Evolutionary conservation across 2,797 vertebrate genomes (phyloP).

Genomic region (Cossypha polioptera): DNA sequence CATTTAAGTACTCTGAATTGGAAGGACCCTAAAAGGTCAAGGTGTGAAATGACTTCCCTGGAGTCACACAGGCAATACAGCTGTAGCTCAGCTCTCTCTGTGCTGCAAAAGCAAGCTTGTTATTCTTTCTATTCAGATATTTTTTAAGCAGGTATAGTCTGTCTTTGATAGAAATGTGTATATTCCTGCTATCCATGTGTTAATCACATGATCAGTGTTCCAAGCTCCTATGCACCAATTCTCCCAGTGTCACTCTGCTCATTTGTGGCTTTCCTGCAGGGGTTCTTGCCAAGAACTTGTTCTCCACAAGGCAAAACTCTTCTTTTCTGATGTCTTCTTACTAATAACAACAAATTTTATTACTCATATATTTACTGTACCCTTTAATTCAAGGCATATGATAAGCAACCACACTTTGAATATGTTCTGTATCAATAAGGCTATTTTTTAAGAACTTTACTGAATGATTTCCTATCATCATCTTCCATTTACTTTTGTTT

Average conservation of each 20-base stretch:
- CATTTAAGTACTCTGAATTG: neutral
- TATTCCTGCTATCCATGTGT: neutral
- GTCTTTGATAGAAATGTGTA: neutral
- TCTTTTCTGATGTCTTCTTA: neutral
- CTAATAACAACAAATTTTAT: neutral
- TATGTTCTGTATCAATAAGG: neutral
- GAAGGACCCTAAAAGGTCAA: neutral
- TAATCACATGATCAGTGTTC: neutral
- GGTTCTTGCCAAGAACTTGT: neutral
- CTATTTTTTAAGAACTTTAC: neutral
- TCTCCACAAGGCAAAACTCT: neutral
- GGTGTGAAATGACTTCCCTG: neutral
- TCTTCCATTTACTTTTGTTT: conserved; percentile 3
- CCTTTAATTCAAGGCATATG: neutral
- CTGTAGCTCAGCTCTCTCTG: neutral
- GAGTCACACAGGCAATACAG: neutral
- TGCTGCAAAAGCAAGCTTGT: neutral
- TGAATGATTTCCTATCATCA: neutral
- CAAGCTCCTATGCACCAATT: no score
- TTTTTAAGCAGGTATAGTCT: neutral
- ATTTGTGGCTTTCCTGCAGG: neutral
- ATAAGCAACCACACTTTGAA: neutral
- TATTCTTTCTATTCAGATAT: neutral
- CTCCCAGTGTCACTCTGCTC: neutral
- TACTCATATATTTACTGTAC: neutral